A percentile compares a stretch with the other conserved stretches of the same genome.
Evolutionary conservation across 1,140 invertebrate species (phyloP).

Genomic region (Megalopta genalis): DNA sequence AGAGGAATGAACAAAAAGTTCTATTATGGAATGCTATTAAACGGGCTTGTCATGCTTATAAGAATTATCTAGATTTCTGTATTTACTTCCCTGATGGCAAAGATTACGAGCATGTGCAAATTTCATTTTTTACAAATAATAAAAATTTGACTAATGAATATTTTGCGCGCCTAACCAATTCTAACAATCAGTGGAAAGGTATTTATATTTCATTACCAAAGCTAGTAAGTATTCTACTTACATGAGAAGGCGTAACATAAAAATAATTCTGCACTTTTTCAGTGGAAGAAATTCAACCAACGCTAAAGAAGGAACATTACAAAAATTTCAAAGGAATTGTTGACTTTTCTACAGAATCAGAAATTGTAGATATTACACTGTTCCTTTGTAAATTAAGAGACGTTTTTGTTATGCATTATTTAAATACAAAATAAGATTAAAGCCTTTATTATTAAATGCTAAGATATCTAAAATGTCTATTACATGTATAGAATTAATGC

Average conservation of each 20-base stretch:
- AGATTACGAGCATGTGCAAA: conserved; percentile 54
- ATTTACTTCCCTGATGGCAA: conserved; percentile 53
- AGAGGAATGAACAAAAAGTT: conserved; percentile 50
- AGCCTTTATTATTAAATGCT: conserved; percentile 71
- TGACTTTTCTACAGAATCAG: conserved; percentile 53
- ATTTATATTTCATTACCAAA: conserved; percentile 11
- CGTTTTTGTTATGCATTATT: conserved; percentile 65
- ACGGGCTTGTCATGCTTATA: conserved; percentile 66
- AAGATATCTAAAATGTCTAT: conserved; percentile 55
- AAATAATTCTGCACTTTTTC: conserved; percentile 43
- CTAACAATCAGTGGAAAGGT: conserved; percentile 69
- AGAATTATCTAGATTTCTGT: conserved; percentile 68
- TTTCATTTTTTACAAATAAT: conserved; percentile 67
- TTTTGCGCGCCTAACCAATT: conserved; percentile 59
- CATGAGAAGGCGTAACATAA: neutral
- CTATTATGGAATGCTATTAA: conserved; percentile 69
- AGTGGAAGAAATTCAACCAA: conserved; percentile 70
- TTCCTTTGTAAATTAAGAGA: conserved; percentile 68
- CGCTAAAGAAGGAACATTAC: conserved; percentile 59
- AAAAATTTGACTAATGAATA: conserved; percentile 63
- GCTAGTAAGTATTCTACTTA: neutral
- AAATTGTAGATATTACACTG: conserved; percentile 54
- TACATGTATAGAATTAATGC: conserved; percentile 50
- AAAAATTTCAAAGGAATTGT: conserved; percentile 51
- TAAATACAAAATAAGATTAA: conserved; percentile 45